Base-by-base conservation (phyloP, 2,888 invertebrate genomes). In the Chrysodeixis includens region DNA sequence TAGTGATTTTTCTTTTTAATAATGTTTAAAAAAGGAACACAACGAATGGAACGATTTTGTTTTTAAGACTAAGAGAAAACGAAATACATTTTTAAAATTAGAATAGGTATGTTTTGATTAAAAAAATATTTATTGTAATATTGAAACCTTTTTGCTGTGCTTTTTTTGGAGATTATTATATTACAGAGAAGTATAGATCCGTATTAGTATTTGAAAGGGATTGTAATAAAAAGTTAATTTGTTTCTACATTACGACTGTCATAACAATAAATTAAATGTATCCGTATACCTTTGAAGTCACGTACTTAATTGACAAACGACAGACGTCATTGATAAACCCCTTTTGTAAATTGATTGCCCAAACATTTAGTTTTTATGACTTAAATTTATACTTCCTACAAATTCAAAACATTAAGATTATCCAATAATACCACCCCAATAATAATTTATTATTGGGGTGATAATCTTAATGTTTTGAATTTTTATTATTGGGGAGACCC, bases 241-340 rank as follows among this genome's bases (percentile, higher is more conserved):
- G 40, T 40, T 40, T 40, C 6, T n/a, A 2, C 26, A 26, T 26
- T 26, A 26, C 26, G 26, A 12, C 35, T 35, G 12, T 35, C n/a
- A 40, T n/a, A 40, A 40, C n/a, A n/a, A 40, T 14, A 40, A 40
- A 40, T 40, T 40, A n/a, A 40, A n/a, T 6, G 12, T 40, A n/a
- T 40, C 40, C 40, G n/a, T 40, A 40, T 40, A n/a, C 6, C n/a
- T 40, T 40, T n/a, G n/a, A n/a, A n/a, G 40, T 40, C 40, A 40
- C 20, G 20, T 49, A 49, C 18, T 20, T 49, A 10, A 20, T 20
- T 20, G 18, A 49, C 49, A 20, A 49, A 49, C n/a, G 20, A 49
- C 12, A 49, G 20, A 1, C 49, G 18, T 49, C 40, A n/a, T 40
- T n/a, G 40, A 40, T 40, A n/a, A 40, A n/a, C n/a, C 12, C 26